Base-by-base conservation (phyloP, 2,113 vertebrate genomes). In the Phyllopteryx taeniolatus region DNA sequence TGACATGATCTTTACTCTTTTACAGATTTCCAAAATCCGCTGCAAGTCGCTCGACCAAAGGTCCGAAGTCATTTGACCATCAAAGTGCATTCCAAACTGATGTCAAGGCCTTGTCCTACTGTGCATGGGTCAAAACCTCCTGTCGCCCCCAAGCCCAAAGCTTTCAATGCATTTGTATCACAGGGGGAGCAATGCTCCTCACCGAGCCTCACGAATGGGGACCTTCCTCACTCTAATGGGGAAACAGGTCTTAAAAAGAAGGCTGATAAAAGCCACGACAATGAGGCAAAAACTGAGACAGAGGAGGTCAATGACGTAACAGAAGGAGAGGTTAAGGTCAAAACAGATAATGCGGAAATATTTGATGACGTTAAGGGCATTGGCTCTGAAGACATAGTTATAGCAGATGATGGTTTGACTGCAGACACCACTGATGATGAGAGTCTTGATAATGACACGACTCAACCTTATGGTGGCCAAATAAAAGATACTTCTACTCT, bases 91-190 rank as follows among this genome's bases (percentile, higher is more conserved):
- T 91, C 95, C 42, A 95, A 92, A 27, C 91, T 94, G 85, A 93
- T 93, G 89, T 91, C 94, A 85, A 93, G 87, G 73, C 87, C 93
- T 43, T 92, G 90, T 85, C 90, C 88, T 76, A 87, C 90, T 83
- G 87, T 91, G 35, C 90, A 92, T 87, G 94, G 94, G 67, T 92
- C 94, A 12, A 98, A 97, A 80, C 97, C 96, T 88, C 95, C 95
- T 57, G 94, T 96, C 0, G 94, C 95, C 73, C 96, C 95, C 0
- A 99, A 98, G 83, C 96, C 97, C 78, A 94, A 90, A 79, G 82
- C 94, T 68, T 85, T 90, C 7, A 60, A 84, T 77, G 86, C 92
- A 66, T 62, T 69, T 0, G 90, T 92, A 43, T 84, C 82, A 64
- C 92, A 92, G 56, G 72, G 33, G 54, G 79, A 82, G 44, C 60